Conservation (phyloP, 2,888 invertebrate species). For the Pristionchus exspectatus region DNA sequence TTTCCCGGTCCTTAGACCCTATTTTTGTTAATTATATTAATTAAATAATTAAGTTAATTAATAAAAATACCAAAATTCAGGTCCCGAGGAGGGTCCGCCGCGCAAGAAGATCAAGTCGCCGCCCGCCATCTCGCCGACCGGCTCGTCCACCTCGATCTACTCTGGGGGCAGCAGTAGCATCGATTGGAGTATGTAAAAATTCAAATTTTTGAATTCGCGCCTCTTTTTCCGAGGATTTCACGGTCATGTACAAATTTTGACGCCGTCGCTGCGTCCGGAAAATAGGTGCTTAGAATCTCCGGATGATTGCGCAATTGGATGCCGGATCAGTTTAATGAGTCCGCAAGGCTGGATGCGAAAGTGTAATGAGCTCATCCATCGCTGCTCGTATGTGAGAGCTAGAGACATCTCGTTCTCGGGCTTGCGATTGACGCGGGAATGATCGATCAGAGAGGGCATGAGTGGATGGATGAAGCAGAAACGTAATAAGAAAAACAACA, state of each 20-base stretch:
- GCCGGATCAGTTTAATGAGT: constrained; percentile 10
- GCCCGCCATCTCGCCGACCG: constrained; percentile 79
- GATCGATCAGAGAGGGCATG: not conserved
- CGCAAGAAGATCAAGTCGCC: constrained; percentile 79
- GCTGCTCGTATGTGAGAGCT: not conserved
- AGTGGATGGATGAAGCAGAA: not conserved
- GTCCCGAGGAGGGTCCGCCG: constrained; percentile 79
- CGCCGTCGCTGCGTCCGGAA: not conserved
- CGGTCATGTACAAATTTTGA: constrained; percentile 15
- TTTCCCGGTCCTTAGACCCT: constrained; percentile 60
- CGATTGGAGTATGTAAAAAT: constrained; percentile 74
- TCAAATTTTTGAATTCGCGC: constrained; percentile 37
- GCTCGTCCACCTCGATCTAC: constrained; percentile 77
- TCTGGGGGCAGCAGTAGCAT: constrained; percentile 77
- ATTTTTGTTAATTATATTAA: not conserved
- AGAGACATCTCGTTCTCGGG: constrained; percentile 9
- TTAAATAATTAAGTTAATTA: not conserved
- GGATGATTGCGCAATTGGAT: constrained; percentile 6
- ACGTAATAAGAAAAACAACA: not conserved
- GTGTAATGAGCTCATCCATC: constrained; percentile 9
- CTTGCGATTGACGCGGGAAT: not conserved
- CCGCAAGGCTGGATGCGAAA: not conserved
- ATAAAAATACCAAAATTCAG: constrained; percentile 64
- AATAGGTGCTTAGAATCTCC: constrained; percentile 1
- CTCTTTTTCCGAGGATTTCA: not conserved